phyloP scores from a whole-genome alignment of 1,140 invertebrate genomes.

The Araneus ventricosus region DNA sequence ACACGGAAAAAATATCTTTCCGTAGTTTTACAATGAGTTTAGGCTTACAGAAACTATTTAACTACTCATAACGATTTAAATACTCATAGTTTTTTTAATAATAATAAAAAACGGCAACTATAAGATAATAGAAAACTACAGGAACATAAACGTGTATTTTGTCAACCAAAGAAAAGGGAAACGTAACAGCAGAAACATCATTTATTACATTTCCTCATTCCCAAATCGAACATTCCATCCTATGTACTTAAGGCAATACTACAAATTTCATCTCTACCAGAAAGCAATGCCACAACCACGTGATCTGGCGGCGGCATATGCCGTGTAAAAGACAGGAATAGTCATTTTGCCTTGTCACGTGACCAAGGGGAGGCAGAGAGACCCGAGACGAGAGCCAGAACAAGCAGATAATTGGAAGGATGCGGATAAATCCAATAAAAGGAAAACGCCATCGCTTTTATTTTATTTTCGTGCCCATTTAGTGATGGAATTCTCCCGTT shows the following conservation, averaged over 20 bases:
- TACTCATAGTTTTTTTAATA: too few species aligned
- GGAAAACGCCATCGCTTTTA: conserved; percentile 64
- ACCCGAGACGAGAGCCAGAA: conserved; percentile 51
- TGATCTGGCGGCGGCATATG: neutral
- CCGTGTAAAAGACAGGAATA: neutral
- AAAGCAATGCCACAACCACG: neutral
- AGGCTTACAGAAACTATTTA: too few species aligned
- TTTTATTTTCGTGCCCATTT: conserved; percentile 67
- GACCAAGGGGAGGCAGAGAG: neutral
- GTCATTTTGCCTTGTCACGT: conserved; percentile 16
- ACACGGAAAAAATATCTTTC: too few species aligned
- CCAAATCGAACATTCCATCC: neutral
- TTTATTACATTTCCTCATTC: neutral
- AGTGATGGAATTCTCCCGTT: conserved; percentile 63
- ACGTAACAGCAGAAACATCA: neutral
- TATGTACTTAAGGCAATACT: neutral
- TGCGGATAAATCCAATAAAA: conserved; percentile 71
- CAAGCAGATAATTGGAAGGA: conserved; percentile 64
- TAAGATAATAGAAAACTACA: too few species aligned
- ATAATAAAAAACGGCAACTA: too few species aligned
- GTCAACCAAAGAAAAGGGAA: too few species aligned
- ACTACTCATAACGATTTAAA: too few species aligned
- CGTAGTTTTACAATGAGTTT: too few species aligned
- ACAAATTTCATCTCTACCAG: neutral
- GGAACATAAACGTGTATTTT: too few species aligned